Evolutionary conservation across 1,140 invertebrate species (phyloP), one percentile per base, ranked within the genome.

Genomic region (Nephotettix cincticeps): DNA sequence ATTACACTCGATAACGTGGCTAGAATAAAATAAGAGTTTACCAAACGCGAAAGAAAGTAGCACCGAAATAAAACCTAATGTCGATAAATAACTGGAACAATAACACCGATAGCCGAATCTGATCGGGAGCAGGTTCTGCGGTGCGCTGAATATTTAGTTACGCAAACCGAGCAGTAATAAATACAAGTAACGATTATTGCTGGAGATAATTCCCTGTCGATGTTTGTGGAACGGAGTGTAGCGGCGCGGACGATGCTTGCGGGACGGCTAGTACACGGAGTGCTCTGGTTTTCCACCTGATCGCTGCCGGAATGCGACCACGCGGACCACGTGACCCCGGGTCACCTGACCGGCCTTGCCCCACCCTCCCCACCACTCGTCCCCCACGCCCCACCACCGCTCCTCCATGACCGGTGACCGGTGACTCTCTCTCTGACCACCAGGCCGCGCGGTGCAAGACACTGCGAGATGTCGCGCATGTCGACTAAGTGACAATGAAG

Each of bases 211-310:
- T 17, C 21, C 14, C 6, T 6, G 25, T 6, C 21, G 27, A 61
- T 61, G 56, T 61, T 61, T 61, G 13, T 29, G 23, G 56, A 28
- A 61, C 56, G 23, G 56, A 25, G 56, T 51, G 56, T 13, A 29
- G 32, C 32, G 32, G 32, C n/a, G 14, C 32, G 32, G 32, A 36
- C 47, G 17, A 67, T 23, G 64, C 45, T 67, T 67, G 32, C 64
- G 40, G 30, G n/a, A 40, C 23, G 64, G 36, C 64, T 67, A 43
- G 36, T 67, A 67, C 36, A 67, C 36, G 25, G 36, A 29, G 30
- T 67, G 64, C 64, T 67, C 64, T 67, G 64, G 64, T 43, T 67
- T 67, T 67, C 64, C 64, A 67, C 64, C 64, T 67, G 64, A 67
- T 67, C 64, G 64, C n/a, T 17, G 17, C 64, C 64, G 64, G 64